Base-by-base conservation (phyloP, 2,113 vertebrate genomes). In the Dipodomys ordii region DNA sequence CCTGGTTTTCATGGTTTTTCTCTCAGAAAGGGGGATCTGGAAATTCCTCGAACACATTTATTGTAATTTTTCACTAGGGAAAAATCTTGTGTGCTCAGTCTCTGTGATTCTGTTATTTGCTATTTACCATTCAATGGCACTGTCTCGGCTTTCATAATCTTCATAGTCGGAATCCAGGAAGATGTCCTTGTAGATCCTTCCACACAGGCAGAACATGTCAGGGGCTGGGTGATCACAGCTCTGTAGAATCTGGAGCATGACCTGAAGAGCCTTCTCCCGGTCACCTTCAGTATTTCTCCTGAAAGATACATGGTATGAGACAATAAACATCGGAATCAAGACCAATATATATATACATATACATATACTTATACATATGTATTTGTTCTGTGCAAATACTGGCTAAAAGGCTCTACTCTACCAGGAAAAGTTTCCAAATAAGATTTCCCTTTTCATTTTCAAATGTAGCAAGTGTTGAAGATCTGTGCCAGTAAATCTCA, bases 161-260 rank as follows among this genome's bases (percentile, higher is more conserved):
- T 99, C 99, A 96, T 98, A 99, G 94, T 99, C 98, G 0, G 99
- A 99, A 97, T 99, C 99, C 11, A 99, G 98, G 96, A 99, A 99
- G 87, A 99, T 99, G 95, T 99, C 99, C 93, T 99, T 99, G 97
- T 99, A 99, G 96, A 99, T 99, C 32, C 99, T 98, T 49, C 99
- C 99, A 88, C 99, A 99, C 32, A 99, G 98, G 90, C 99, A 99
- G 98, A 99, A 99, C 99, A 99, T 99, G 95, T 99, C 99, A 0
- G 99, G 99, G 15, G 99, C 98, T 0, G 99, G 99, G 79, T 98
- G 98, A 83, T 99, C 99, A 94, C 99, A 99, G 0, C 97, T 98
- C 96, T 99, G 98, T 57, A 99, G 88, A 79, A 99, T 98, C 96
- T 99, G 99, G 64, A 99, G 98, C 98, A 99, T 99, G 97, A 99